Base-by-base conservation (phyloP, 2,113 vertebrate species). In the Larimichthys crocea region DNA sequence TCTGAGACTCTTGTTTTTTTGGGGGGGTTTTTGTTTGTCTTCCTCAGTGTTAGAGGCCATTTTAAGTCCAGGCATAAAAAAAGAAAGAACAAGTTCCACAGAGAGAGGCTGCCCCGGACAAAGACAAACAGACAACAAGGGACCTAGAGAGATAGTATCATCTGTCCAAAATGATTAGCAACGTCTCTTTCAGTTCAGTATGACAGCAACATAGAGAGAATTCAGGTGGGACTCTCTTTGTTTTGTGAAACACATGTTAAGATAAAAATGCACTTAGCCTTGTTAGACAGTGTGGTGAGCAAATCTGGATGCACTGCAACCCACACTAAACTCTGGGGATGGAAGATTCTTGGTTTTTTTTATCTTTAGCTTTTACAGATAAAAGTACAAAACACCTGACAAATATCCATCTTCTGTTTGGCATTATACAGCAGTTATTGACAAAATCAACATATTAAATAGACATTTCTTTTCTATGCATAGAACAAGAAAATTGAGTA, bases 101-200 rank as follows among this genome's bases (percentile, higher is more conserved):
- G n/a, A 40, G 48, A 59, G 29, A 65, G 6, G 17, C 29, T 14
- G 15, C 55, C 48, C 3, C 8, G 40, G 19, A 65, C 40, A 31
- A 1, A 22, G 48, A 67, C 56, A 68, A n/a, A 60, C 15, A 44
- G 56, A 42, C 40, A 17, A 20, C 60, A 22, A 35, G 3, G 17
- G 20, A 26, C 14, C 24, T 20, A 48, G 49, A 49, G 15, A 71
- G 71, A 82, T 49, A 11, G 11, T 60, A 35, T 64, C 57, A 22
- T 52, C 64, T 6, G 22, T 83, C 62, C 74, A 61, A 14, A 68
- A 66, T 53, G 46, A 87, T 75, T 69, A 84, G 74, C 11, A 11
- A 56, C 0, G 56, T 59, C 14, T 53, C 35, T 42, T 49, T n/a
- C 2, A 0, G 9, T 44, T 68, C 15, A 26, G 42, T 42, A 12